A percentile compares a stretch with the other conserved stretches of the same genome.
Conservation (phyloP, 2,113 vertebrate genomes). For the Microtus oregoni region DNA sequence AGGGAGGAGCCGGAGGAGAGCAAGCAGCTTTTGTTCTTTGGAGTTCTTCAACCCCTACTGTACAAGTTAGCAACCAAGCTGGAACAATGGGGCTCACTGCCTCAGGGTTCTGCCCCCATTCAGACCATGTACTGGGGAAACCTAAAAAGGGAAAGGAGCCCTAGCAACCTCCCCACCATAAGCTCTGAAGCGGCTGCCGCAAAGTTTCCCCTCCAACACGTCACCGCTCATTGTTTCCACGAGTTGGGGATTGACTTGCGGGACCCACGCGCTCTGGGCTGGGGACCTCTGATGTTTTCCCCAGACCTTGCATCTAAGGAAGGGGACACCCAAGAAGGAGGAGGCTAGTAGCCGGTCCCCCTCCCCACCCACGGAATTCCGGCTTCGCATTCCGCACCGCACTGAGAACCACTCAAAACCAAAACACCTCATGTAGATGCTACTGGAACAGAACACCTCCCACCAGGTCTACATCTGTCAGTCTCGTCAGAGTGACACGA, state of each 20-base stretch:
- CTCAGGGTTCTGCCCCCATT: conserved; percentile 39
- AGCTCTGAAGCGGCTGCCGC: conserved; percentile 50
- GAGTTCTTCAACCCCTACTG: not conserved
- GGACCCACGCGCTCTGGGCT: conserved; percentile 67
- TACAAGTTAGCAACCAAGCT: not conserved
- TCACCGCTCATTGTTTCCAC: conserved; percentile 82
- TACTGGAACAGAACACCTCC: not conserved
- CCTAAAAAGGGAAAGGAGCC: conserved; percentile 68
- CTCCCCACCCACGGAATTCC: conserved; percentile 77
- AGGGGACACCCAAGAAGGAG: not conserved
- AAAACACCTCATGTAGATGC: not conserved
- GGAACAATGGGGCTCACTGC: conserved; percentile 58
- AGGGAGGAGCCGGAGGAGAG: conserved; percentile 35
- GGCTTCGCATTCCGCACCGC: not conserved
- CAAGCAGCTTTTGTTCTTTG: conserved; percentile 78
- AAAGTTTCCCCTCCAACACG: conserved; percentile 81
- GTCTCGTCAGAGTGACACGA: not conserved
- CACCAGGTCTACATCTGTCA: not conserved
- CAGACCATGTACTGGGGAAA: conserved; percentile 58
- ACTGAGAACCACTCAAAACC: conserved; percentile 77
- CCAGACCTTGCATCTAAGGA: conserved; percentile 51
- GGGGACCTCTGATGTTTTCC: conserved; percentile 43
- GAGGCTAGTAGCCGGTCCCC: conserved; percentile 23
- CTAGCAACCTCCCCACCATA: conserved; percentile 39
- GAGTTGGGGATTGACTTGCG: conserved; percentile 64